A percentile compares a stretch with the other conserved stretches of the same genome.
Conservation (phyloP, 1,140 invertebrate species). For the Trigoniulus corallinus region DNA sequence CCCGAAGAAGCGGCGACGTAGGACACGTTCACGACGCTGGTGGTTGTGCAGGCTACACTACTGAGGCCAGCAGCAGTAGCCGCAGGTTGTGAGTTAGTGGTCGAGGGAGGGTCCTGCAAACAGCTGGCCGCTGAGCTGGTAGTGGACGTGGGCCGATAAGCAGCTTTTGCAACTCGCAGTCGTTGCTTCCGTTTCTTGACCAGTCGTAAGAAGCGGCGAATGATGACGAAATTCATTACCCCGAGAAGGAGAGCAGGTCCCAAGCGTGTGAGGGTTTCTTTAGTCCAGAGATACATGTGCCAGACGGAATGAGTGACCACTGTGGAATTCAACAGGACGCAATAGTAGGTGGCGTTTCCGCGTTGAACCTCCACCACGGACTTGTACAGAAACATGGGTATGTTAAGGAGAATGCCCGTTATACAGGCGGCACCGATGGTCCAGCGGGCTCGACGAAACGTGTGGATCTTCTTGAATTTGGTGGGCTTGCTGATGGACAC, state of each 20-base stretch:
- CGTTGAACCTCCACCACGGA: conserved; percentile 8
- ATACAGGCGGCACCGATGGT: conserved; percentile 23
- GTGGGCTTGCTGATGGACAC: conserved; percentile 27
- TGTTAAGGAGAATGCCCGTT: conserved; percentile 22
- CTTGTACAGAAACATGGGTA: conserved; percentile 25
- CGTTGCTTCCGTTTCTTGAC: conserved; percentile 43
- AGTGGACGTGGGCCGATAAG: not conserved
- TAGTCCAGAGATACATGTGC: conserved; percentile 19
- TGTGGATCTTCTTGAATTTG: conserved; percentile 26
- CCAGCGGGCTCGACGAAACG: conserved; percentile 18
- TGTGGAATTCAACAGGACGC: conserved; percentile 15
- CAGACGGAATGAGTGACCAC: conserved; percentile 16
- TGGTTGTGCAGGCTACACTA: not conserved
- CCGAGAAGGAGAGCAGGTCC: conserved; percentile 47
- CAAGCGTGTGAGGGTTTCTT: conserved; percentile 21
- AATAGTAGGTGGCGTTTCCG: conserved; percentile 11
- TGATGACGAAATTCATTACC: conserved; percentile 47
- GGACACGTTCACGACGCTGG: not conserved
- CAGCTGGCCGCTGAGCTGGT: not conserved
- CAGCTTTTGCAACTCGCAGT: conserved; percentile 26
- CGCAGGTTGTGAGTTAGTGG: not conserved
- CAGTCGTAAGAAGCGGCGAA: conserved; percentile 45
- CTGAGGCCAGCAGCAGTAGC: not conserved
- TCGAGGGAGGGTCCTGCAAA: not conserved
- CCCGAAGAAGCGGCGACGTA: conserved; percentile 6